phyloP scores from a whole-genome alignment of 2,797 vertebrate genomes.

The Etheostoma nigrum region DNA sequence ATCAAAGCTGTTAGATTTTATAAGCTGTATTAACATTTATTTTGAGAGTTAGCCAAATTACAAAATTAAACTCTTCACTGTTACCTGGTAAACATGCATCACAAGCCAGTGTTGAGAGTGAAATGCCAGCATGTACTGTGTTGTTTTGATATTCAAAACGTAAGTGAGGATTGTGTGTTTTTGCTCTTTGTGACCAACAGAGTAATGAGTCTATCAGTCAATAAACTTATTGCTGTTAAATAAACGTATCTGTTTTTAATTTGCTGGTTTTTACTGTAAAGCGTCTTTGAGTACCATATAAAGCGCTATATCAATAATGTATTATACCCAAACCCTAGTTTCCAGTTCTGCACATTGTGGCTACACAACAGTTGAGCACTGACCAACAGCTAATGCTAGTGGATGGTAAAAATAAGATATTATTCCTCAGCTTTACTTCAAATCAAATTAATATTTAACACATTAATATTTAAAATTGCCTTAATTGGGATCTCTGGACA shows the following conservation, averaged over 20 bases:
- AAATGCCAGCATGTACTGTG: neutral
- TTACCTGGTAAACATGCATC: neutral
- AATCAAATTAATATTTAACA: neutral
- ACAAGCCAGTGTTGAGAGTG: neutral
- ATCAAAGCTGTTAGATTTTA: constrained; percentile 38
- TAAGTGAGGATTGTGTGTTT: neutral
- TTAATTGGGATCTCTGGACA: too few species aligned
- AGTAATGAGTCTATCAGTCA: too few species aligned
- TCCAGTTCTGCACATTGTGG: neutral
- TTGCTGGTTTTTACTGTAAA: too few species aligned
- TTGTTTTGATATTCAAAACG: constrained; percentile 7
- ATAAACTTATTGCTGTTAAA: too few species aligned
- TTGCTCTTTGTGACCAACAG: neutral
- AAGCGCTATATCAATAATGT: too few species aligned
- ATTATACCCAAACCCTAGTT: too few species aligned
- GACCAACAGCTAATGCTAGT: neutral
- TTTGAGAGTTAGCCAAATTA: neutral
- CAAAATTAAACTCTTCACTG: neutral
- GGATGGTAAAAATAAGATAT: neutral
- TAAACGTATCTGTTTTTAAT: too few species aligned
- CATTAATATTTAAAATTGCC: too few species aligned
- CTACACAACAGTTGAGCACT: neutral
- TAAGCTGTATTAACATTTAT: constrained; percentile 16
- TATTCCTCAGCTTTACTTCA: neutral
- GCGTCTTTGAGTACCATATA: too few species aligned